A percentile compares a stretch with the other conserved stretches of the same genome.
Conservation (phyloP, 2,888 invertebrate species). For the Acanthosepion pharaonis region DNA sequence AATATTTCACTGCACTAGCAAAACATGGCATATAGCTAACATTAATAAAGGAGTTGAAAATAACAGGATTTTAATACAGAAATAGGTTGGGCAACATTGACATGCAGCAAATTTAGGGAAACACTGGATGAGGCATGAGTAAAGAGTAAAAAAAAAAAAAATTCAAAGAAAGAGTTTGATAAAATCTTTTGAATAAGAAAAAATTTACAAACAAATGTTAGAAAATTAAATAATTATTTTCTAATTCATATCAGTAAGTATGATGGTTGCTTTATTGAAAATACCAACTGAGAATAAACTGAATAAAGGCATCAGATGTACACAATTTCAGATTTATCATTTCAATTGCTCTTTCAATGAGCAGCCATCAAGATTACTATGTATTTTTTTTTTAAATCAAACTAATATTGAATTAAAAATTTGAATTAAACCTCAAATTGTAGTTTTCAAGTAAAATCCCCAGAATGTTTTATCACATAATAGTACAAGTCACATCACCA, state of each 20-base stretch:
- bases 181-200: not conserved
- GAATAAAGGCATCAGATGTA: not conserved
- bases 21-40: slow-evolving; percentile 40
- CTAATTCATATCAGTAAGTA: not conserved
- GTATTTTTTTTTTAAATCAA: too few species aligned
- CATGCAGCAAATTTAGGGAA: slow-evolving; percentile 16
- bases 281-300: too few species aligned
- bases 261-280: not conserved
- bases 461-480: too few species aligned
- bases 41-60: slow-evolving; percentile 33
- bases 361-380: not conserved
- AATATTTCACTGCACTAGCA: slow-evolving; percentile 43
- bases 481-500: too few species aligned
- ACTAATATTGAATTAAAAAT: too few species aligned
- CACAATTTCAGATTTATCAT: not conserved
- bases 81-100: slow-evolving; percentile 38
- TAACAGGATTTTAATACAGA: not conserved
- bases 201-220: not conserved
- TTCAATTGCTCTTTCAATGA: not conserved
- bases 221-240: not conserved
- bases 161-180: not conserved
- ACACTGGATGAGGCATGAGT: slow-evolving; percentile 35
- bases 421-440: too few species aligned
- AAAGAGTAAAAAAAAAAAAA: not conserved
- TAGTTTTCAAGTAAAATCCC: too few species aligned